Conservation (phyloP, 1,140 invertebrate genomes). For the Drosophila cardini region DNA sequence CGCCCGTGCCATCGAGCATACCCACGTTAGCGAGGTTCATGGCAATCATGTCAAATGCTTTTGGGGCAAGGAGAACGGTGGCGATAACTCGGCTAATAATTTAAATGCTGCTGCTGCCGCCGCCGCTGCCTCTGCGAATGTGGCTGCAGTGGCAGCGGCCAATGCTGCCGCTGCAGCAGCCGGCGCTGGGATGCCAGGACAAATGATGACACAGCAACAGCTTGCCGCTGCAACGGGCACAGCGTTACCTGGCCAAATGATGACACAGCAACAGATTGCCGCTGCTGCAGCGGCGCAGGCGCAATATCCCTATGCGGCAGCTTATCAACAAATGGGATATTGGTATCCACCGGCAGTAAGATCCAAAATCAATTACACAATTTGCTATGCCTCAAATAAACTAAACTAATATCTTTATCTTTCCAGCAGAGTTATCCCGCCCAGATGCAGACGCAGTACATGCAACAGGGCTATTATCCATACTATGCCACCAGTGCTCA, state of each 20-base stretch:
- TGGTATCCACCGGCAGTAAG: slow-evolving; percentile 89
- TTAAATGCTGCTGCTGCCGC: slow-evolving; percentile 72
- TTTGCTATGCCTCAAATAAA: background rate
- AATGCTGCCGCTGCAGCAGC: slow-evolving; percentile 73
- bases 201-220: slow-evolving; percentile 80
- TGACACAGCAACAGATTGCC: slow-evolving; percentile 76
- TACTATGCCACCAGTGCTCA: slow-evolving; percentile 84
- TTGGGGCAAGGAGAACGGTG: slow-evolving; percentile 96
- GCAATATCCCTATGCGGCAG: slow-evolving; percentile 87
- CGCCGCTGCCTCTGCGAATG: slow-evolving; percentile 64
- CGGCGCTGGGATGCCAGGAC: slow-evolving; percentile 70
- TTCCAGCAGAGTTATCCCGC: slow-evolving; percentile 82
- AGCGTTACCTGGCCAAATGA: slow-evolving; percentile 75
- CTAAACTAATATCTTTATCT: slow-evolving; percentile 8
- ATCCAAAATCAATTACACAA: background rate
- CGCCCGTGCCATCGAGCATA: slow-evolving; percentile 97
- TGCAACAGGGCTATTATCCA: slow-evolving; percentile 87
- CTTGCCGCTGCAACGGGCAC: slow-evolving; percentile 69
- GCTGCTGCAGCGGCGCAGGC: slow-evolving; percentile 84
- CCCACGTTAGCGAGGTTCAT: slow-evolving; percentile 98
- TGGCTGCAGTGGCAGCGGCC: slow-evolving; percentile 73
- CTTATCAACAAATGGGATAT: slow-evolving; percentile 91
- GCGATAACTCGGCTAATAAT: slow-evolving; percentile 80
- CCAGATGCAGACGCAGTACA: slow-evolving; percentile 89
- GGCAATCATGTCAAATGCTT: slow-evolving; percentile 99